These are phyloP conservation scores for Chaetodon auriga DNA, from an alignment of 2,113 vertebrate genomes.

Conservation along the genomic window DNA sequence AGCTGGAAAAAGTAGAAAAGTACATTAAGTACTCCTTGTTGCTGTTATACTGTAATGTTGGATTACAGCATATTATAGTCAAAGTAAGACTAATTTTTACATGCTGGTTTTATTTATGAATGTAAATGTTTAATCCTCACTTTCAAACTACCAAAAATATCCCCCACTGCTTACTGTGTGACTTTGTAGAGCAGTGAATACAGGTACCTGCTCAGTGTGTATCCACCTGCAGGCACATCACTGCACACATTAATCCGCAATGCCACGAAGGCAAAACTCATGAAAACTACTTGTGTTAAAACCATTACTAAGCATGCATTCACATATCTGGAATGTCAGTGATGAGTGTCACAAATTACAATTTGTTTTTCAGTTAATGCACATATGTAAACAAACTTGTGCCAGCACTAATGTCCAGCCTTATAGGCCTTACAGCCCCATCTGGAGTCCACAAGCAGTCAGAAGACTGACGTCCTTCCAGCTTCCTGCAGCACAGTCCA, in stretches of 20 bases:
- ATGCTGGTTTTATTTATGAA: background rate
- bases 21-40: background rate
- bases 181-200: background rate
- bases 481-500: constrained; percentile 46
- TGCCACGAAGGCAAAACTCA: background rate
- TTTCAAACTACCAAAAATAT: background rate
- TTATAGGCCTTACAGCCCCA: background rate
- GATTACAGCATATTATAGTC: no score
- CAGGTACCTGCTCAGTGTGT: background rate
- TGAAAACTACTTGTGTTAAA: background rate
- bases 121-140: background rate
- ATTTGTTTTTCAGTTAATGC: constrained; percentile 8
- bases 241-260: background rate
- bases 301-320: background rate
- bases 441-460: constrained; percentile 20
- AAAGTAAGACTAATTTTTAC: background rate
- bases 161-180: background rate
- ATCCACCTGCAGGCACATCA: background rate
- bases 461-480: constrained; percentile 28
- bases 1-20: background rate
- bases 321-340: background rate
- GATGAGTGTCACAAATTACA: background rate
- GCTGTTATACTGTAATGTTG: background rate
- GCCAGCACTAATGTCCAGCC: background rate
- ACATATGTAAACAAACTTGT: constrained; percentile 18